These are phyloP conservation scores for Florisuga fusca DNA, from an alignment of 2,797 vertebrate species.

Conservation along the genomic window DNA sequence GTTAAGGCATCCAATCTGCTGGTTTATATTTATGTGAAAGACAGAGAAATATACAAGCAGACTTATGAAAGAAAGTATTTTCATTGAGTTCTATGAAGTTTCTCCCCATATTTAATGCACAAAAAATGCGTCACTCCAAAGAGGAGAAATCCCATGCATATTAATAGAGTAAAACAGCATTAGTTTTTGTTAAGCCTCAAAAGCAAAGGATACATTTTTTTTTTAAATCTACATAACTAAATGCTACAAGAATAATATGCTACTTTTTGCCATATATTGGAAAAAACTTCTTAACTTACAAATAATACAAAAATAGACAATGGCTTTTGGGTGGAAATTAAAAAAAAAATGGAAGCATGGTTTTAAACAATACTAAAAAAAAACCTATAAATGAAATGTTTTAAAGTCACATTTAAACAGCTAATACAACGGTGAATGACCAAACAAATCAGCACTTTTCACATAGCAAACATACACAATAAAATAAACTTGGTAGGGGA, in stretches of 20 bases:
- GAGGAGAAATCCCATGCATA: conserved; percentile 98
- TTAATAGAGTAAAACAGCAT: conserved; percentile 96
- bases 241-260: conserved; percentile 97
- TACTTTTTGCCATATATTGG: conserved; percentile 95
- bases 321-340: conserved; percentile 89
- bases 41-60: conserved; percentile 92
- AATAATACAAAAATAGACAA: conserved; percentile 99
- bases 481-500: conserved; percentile 87
- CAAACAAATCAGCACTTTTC: conserved; percentile 90
- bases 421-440: conserved; percentile 88
- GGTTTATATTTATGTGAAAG: conserved; percentile 98
- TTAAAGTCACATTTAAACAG: conserved; percentile 94
- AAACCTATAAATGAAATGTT: conserved; percentile 82
- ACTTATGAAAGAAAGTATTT: conserved; percentile 93
- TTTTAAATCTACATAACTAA: conserved; percentile 95
- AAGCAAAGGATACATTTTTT: conserved; percentile 94
- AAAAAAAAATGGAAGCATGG: conserved; percentile 90
- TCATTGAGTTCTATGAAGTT: conserved; percentile 88
- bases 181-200: conserved; percentile 89
- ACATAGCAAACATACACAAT: conserved; percentile 93
- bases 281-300: conserved; percentile 94
- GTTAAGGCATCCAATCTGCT: conserved; percentile 99
- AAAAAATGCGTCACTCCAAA: conserved; percentile 89
- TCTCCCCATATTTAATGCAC: conserved; percentile 91
- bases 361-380: conserved; percentile 88